These are phyloP conservation scores for Temnothorax curvispinosus DNA, from an alignment of 1,140 invertebrate species.

Conservation along the genomic window DNA sequence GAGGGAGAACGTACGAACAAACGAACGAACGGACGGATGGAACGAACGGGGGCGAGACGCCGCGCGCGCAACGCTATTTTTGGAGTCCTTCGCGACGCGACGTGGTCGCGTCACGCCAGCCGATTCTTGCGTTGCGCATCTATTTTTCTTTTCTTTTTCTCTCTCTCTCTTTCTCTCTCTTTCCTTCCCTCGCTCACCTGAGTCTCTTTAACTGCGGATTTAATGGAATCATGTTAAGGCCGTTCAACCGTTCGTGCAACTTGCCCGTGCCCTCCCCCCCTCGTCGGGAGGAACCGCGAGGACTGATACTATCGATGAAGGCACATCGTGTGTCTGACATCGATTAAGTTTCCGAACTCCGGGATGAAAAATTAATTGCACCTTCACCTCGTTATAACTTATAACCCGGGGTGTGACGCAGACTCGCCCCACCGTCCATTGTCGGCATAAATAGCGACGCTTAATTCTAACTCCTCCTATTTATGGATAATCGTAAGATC, in stretches of 20 bases:
- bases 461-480: neutral
- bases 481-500: neutral
- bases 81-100: constrained; percentile 35
- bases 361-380: constrained; percentile 52
- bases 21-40: neutral
- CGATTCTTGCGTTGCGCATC: constrained; percentile 8
- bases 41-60: neutral
- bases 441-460: neutral
- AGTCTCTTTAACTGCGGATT: neutral
- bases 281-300: neutral
- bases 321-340: constrained; percentile 25
- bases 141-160: neutral
- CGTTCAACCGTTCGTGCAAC: constrained; percentile 30
- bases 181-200: neutral
- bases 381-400: constrained; percentile 19
- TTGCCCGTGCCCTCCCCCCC: neutral
- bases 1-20: constrained; percentile 17
- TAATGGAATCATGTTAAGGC: constrained; percentile 24
- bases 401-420: constrained; percentile 2
- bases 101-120: neutral
- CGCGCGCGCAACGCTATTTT: constrained; percentile 52
- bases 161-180: neutral
- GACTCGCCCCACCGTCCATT: constrained; percentile 6
- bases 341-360: constrained; percentile 25
- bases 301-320: neutral